These are phyloP conservation scores for Pampusana beccarii DNA, from an alignment of 2,113 vertebrate genomes.

Conservation along the genomic window DNA sequence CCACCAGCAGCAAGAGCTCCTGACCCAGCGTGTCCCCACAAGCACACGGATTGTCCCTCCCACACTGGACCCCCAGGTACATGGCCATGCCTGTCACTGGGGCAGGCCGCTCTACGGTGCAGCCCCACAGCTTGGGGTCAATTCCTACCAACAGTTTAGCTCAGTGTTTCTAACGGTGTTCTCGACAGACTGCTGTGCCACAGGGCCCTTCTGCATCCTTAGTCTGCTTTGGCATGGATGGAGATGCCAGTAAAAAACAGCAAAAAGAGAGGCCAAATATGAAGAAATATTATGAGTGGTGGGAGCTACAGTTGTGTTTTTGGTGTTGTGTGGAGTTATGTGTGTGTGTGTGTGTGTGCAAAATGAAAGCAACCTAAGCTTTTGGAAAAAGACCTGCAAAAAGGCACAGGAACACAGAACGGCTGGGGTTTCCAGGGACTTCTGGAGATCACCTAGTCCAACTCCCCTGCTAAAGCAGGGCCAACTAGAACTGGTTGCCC, in stretches of 20 bases:
- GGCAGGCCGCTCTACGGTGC: neutral
- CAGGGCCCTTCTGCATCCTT: neutral
- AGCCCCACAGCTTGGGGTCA: neutral
- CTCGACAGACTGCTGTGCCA: fast-evolving
- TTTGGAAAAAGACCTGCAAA: neutral
- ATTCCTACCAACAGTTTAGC: neutral
- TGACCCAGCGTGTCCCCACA: too few species aligned
- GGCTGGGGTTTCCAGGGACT: neutral
- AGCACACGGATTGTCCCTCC: neutral
- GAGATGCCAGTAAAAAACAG: neutral
- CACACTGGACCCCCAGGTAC: fast-evolving
- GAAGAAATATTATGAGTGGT: neutral
- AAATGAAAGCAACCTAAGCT: neutral
- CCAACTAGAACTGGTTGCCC: neutral
- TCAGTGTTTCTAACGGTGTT: neutral
- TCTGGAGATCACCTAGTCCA: neutral
- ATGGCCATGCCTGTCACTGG: neutral
- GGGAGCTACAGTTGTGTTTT: neutral
- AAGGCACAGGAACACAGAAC: neutral
- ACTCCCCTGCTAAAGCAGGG: neutral
- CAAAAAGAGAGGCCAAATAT: fast-evolving
- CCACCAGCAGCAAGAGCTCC: neutral
- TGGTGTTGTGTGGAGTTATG: neutral
- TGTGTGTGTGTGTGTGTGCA: fast-evolving
- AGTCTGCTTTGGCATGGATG: neutral